Evolutionary conservation across 2,797 vertebrate species (phyloP).

Genomic region (Pterois miles): DNA sequence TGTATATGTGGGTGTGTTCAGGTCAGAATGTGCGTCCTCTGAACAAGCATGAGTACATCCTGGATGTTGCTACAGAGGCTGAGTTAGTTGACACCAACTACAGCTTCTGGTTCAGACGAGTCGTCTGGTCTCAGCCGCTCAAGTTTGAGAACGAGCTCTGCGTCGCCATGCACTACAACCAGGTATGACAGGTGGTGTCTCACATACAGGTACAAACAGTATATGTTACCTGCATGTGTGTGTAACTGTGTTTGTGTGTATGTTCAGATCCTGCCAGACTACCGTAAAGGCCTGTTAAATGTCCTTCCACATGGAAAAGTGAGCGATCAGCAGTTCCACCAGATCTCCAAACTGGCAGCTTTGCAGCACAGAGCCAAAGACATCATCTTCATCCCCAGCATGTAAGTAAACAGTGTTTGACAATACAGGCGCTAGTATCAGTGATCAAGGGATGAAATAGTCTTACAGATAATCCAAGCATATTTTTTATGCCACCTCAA

Average conservation of each 20-base stretch:
- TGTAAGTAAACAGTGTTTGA: constrained; percentile 76
- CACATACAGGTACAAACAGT: not conserved
- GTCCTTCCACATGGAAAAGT: constrained; percentile 83
- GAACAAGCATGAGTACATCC: constrained; percentile 90
- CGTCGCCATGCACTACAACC: constrained; percentile 94
- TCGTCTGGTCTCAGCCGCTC: constrained; percentile 93
- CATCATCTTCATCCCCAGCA: constrained; percentile 86
- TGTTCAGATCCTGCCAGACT: constrained; percentile 91
- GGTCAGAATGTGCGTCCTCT: constrained; percentile 93
- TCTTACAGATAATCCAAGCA: not conserved
- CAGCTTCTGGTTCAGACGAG: constrained; percentile 95
- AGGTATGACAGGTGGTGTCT: constrained; percentile 77
- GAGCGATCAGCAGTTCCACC: constrained; percentile 91
- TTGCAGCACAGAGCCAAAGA: constrained; percentile 95
- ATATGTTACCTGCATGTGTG: no score
- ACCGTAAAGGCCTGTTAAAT: constrained; percentile 92
- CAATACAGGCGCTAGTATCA: not conserved
- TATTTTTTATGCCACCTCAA: no score
- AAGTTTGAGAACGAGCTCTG: constrained; percentile 96
- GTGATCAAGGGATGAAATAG: not conserved
- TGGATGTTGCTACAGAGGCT: constrained; percentile 90
- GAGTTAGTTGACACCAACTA: constrained; percentile 86
- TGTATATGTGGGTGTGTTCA: constrained; percentile 55
- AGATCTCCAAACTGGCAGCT: constrained; percentile 91
- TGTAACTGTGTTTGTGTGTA: constrained; percentile 18